Conservation (phyloP, 2,888 invertebrate genomes). For the Chirona hameri region DNA sequence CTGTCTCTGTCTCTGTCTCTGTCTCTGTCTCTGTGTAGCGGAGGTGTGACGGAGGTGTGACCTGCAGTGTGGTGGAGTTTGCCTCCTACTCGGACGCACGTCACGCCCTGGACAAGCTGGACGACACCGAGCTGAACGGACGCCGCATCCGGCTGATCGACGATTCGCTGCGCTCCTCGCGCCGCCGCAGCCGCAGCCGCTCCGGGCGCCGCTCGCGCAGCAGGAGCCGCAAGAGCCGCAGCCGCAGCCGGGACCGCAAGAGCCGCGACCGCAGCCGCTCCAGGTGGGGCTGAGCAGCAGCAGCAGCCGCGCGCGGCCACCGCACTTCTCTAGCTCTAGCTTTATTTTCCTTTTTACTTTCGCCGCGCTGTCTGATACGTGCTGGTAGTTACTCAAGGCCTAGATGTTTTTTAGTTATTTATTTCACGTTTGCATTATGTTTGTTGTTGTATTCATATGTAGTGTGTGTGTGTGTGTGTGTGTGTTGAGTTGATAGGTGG, state of each 20-base stretch:
- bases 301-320: neutral
- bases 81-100: constrained; percentile 92
- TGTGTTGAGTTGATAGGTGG: too few relatives aligned
- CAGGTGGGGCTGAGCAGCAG: neutral
- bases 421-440: too few relatives aligned
- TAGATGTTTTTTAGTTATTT: too few relatives aligned
- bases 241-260: constrained; percentile 52
- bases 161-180: constrained; percentile 55
- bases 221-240: constrained; percentile 49
- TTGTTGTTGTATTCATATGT: too few relatives aligned
- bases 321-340: too few relatives aligned
- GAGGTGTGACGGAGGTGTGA: too few relatives aligned
- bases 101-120: constrained; percentile 92
- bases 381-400: too few relatives aligned
- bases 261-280: constrained; percentile 39
- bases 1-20: too few relatives aligned
- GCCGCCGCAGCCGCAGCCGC: constrained; percentile 47
- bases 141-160: constrained; percentile 86
- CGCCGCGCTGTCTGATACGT: too few relatives aligned
- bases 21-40: too few relatives aligned
- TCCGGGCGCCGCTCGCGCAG: constrained; percentile 52
- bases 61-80: constrained; percentile 88
- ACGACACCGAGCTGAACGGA: constrained; percentile 94
- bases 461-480: too few relatives aligned
- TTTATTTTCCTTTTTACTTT: too few relatives aligned